phyloP scores from a whole-genome alignment of 2,113 vertebrate genomes.

The Origma solitaria region DNA sequence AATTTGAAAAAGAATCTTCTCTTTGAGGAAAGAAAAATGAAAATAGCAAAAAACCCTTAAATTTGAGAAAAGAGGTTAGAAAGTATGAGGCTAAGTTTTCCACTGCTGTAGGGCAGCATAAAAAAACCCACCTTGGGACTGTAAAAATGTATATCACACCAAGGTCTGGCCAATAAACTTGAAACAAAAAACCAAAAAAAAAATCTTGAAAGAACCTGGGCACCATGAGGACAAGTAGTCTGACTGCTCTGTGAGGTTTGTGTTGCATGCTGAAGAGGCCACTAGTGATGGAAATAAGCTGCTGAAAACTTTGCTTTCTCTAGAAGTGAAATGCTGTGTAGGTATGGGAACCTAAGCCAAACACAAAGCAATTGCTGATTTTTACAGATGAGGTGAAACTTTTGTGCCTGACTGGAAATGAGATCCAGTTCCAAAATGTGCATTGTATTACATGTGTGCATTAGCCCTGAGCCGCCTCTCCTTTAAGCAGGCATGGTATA shows the following conservation, averaged over 20 bases:
- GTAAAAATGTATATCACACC: background rate
- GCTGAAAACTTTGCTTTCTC: background rate
- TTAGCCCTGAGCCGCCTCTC: background rate
- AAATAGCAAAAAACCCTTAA: background rate
- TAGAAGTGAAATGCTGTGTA: background rate
- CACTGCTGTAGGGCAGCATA: background rate
- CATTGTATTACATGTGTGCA: background rate
- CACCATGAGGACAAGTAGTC: background rate
- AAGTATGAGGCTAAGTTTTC: background rate
- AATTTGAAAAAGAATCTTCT: background rate
- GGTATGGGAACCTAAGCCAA: background rate
- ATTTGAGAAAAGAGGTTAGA: background rate
- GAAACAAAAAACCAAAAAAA: background rate
- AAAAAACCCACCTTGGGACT: background rate
- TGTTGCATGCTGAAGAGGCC: background rate
- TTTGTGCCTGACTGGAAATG: background rate
- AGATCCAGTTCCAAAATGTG: background rate
- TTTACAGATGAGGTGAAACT: background rate
- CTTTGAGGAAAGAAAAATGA: background rate
- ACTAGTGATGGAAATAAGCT: background rate
- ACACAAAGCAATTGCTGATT: background rate
- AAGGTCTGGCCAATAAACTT: background rate
- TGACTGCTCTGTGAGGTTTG: background rate
- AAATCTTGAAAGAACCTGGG: background rate
- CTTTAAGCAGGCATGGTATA: background rate